Evolutionary conservation across 2,113 vertebrate species (phyloP), one percentile per base, ranked within the genome.

Genomic region (Ageneiosus marmoratus): DNA sequence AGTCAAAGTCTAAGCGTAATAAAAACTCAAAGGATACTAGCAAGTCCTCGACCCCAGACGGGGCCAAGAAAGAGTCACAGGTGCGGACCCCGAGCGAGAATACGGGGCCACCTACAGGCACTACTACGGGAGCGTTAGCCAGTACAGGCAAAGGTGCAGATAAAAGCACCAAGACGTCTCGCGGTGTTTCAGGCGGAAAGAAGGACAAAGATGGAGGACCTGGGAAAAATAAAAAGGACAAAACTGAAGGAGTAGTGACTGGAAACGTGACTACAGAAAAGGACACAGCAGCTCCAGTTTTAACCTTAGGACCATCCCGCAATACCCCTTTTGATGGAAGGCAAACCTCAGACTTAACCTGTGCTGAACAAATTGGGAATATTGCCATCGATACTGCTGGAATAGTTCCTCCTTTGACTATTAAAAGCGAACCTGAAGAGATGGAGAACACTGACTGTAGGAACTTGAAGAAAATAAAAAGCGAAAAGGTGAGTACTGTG

Each of bases 1-100:
- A 99, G 94, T 97, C 98, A 79, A 99, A 99, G 92, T 98, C 97
- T 10, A 99, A 99, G 90, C 96, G 98, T 92, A 99, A 91, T 91
- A 99, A 99, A 93, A 98, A 96, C 94, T 95, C 96, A 90, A 99
- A 99, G 94, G 98, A 99, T 94, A 95, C 94, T 93, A 94, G 94
- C 91, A 98, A 98, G 91, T 94, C 96, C 77, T 93, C 95, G 65
- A 91, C 94, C 32, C 95, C 95, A 88, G 97, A 98, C 83, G 96
- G 94, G 89, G 93, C 94, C 85, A 99, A 99, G 94, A 99, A 98
- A 91, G 97, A 99, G 88, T 90, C 91, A 67, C 91, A 96, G 89
- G 96, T 95, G 82, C 96, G 97, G 87, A 94, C 95, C 90, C 92
- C 91, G 84, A 95, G 92, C 85, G 98, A 99, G 51, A 92, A 94